Percentiles rank a stretch among this genome's conserved stretches.
Conservation (phyloP, 2,888 invertebrate species). For the Lissonota sp. region DNA sequence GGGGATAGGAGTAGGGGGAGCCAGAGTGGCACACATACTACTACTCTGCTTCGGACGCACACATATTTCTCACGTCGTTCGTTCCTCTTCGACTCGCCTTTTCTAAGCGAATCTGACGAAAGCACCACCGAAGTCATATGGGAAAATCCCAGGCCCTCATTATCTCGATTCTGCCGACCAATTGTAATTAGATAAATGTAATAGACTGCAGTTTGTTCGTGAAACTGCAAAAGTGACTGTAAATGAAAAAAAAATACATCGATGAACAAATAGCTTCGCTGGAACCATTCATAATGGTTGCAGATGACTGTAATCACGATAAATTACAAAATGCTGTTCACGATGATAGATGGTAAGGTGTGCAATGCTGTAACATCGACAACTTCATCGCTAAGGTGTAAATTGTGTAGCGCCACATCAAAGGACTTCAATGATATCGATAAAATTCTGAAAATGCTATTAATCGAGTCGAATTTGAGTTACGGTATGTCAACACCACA, state of each 20-base stretch:
- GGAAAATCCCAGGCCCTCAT: constrained; percentile 36
- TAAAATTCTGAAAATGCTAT: too few relatives aligned
- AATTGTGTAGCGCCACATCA: background rate
- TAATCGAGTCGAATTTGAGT: background rate
- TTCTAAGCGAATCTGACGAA: too few relatives aligned
- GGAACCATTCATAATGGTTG: background rate
- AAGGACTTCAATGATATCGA: background rate
- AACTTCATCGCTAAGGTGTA: background rate
- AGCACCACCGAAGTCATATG: constrained; percentile 21
- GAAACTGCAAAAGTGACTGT: background rate
- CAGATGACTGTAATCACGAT: background rate
- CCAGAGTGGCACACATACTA: too few relatives aligned
- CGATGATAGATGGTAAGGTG: constrained; percentile 4
- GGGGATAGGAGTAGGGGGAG: too few relatives aligned
- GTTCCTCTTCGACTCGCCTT: too few relatives aligned
- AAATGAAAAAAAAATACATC: background rate
- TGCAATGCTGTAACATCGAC: background rate
- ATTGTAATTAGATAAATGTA: too few relatives aligned
- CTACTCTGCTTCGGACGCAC: too few relatives aligned
- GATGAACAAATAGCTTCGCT: background rate
- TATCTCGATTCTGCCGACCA: background rate
- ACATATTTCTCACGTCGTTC: too few relatives aligned
- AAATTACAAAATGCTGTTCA: background rate
- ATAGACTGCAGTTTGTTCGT: background rate
- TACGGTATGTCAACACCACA: background rate